phyloP scores from a whole-genome alignment of 2,797 vertebrate species.

The Emydoidea blandingii region DNA sequence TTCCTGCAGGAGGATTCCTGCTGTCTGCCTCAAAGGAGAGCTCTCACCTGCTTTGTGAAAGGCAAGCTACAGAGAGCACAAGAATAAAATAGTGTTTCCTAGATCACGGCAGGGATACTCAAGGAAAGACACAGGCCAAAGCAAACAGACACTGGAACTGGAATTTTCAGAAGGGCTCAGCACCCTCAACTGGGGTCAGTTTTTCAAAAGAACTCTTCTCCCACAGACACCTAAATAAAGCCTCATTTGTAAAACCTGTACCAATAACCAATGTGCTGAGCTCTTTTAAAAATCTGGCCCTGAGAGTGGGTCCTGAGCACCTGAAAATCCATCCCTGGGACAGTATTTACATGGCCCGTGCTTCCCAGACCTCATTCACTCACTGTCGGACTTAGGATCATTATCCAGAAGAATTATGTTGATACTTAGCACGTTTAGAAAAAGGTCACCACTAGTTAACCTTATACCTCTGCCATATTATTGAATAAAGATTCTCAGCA shows the following conservation, averaged over 20 bases:
- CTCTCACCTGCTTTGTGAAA: not conserved
- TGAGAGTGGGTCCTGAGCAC: not conserved
- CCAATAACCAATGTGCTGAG: not conserved
- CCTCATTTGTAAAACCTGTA: not conserved
- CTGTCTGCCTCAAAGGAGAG: rapidly evolving
- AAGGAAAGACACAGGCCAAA: not conserved
- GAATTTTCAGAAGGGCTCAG: not conserved
- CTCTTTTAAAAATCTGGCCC: not conserved
- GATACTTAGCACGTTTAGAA: not conserved
- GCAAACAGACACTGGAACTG: not conserved
- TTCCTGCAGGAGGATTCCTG: not conserved
- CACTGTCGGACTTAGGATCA: not conserved
- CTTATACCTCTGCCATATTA: not conserved
- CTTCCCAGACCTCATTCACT: not conserved
- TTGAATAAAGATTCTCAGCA: not conserved
- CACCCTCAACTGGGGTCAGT: not conserved
- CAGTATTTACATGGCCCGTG: not conserved
- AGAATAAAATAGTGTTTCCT: not conserved
- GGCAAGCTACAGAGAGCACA: not conserved
- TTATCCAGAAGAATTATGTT: not conserved
- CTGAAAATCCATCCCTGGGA: not conserved
- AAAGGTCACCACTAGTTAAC: not conserved
- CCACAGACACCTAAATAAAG: not conserved
- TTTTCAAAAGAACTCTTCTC: not conserved
- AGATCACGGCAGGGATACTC: not conserved